Base-by-base conservation (phyloP, 2,113 vertebrate species). In the Bambusicola thoracicus region DNA sequence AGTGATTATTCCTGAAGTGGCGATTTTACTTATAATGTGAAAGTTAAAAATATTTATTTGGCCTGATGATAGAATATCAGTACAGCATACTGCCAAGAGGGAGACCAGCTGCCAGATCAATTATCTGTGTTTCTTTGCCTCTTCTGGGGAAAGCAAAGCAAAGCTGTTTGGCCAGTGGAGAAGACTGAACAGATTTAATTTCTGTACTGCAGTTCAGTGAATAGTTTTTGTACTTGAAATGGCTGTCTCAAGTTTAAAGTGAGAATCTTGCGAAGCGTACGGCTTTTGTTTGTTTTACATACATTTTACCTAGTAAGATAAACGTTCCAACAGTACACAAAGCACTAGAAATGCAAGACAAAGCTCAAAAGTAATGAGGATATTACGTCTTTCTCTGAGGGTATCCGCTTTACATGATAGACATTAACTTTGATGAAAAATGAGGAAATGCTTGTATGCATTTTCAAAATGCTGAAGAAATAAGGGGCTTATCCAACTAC, bases 31-130 rank as follows among this genome's bases (percentile, higher is more conserved):
- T 87, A 61, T 88, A 51, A 62, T 72, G 32, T 81, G 81, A 53
- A 93, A 94, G 41, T 81, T 76, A 62, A 95, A 86, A 89, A 20
- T 56, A 87, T 81, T 91, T 43, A 85, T 81, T 78, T 90, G 82
- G 51, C 55, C 34, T 85, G 75, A 84, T 92, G 61, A 58, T 82
- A 63, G 87, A 87, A 44, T 95, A 40, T 90, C 68, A 87, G 27
- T 85, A 17, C 21, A 89, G 49, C 34, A 66, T 36, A 36, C 25
- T 95, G 44, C 55, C 84, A 94, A 79, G 32, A 81, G 76, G 27
- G 69, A 85, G 32, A 83, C 27, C 61, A 80, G 75, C 84, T 95
- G 94, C 56, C 69, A 76, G 51, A 66, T 69, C 82, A 79, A 87
- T 91, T 93, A 62, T 79, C n/a, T 85, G n/a, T 70, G 41, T 82